Percentiles rank a stretch among this genome's conserved stretches.
Conservation (phyloP, 2,888 invertebrate genomes). For the Apamea crenata region DNA sequence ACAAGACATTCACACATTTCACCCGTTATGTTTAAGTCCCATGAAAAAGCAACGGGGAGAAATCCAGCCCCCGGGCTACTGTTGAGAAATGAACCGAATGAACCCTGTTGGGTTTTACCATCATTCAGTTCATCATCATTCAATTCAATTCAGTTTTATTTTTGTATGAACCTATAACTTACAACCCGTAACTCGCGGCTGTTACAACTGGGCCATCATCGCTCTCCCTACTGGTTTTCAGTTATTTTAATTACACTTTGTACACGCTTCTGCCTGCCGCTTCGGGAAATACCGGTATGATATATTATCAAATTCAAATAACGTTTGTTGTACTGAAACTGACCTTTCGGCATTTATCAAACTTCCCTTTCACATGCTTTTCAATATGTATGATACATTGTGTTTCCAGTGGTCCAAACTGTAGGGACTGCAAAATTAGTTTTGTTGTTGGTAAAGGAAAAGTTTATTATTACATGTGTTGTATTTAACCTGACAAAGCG, state of each 20-base stretch:
- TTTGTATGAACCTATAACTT: too few species aligned
- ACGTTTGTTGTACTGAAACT: neutral
- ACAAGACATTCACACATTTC: too few species aligned
- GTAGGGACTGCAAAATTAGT: neutral
- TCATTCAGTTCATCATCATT: neutral
- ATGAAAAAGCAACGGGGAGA: too few species aligned
- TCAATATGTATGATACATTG: constrained; percentile 30
- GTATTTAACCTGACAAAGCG: neutral
- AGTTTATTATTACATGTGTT: neutral
- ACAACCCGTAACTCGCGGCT: too few species aligned
- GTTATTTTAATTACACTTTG: neutral
- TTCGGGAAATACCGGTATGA: neutral
- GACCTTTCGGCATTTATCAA: neutral
- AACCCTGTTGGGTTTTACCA: too few species aligned
- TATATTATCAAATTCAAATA: neutral
- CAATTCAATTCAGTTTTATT: too few species aligned
- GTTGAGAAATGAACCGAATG: neutral
- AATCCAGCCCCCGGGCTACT: neutral
- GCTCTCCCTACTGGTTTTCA: neutral
- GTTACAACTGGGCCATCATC: too few species aligned
- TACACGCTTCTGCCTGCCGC: neutral
- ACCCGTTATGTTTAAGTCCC: too few species aligned
- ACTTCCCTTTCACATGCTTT: constrained; percentile 3
- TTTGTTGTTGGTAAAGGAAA: neutral
- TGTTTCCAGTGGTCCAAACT: neutral